These are phyloP conservation scores for Danaus plexippus DNA, from an alignment of 1,140 invertebrate genomes.

Conservation along the genomic window DNA sequence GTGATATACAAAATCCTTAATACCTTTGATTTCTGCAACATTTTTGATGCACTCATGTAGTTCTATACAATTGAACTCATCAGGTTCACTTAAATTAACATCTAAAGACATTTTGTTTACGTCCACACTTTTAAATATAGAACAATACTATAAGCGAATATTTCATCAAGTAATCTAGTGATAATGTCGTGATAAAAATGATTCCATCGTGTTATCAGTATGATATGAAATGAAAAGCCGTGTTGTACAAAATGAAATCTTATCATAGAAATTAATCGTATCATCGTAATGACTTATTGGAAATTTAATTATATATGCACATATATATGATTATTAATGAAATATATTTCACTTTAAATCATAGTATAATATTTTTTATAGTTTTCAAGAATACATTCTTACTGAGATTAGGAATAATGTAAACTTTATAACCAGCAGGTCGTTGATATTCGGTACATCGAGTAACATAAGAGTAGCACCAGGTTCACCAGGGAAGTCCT, in stretches of 20 bases:
- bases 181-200: slow-evolving; percentile 12
- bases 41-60: slow-evolving; percentile 48
- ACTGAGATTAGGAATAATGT: too few species aligned
- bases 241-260: background rate
- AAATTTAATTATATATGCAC: too few species aligned
- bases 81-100: slow-evolving; percentile 60
- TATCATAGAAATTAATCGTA: background rate
- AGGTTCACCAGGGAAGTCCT: slow-evolving; percentile 78
- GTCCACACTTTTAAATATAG: slow-evolving; percentile 1
- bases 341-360: too few species aligned
- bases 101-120: slow-evolving; percentile 52
- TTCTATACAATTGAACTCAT: slow-evolving; percentile 57
- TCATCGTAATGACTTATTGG: background rate
- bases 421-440: slow-evolving; percentile 31
- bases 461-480: slow-evolving; percentile 71
- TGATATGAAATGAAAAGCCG: too few species aligned
- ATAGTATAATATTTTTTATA: too few species aligned
- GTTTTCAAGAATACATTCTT: too few species aligned
- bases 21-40: slow-evolving; percentile 32
- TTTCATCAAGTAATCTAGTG: slow-evolving; percentile 10
- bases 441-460: slow-evolving; percentile 54
- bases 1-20: slow-evolving; percentile 50
- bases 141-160: slow-evolving; percentile 9
- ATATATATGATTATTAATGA: too few species aligned
- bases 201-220: background rate